These are phyloP conservation scores for Pantherophis alleghaniensis DNA, from an alignment of 2,797 vertebrate genomes.

Conservation along the genomic window DNA sequence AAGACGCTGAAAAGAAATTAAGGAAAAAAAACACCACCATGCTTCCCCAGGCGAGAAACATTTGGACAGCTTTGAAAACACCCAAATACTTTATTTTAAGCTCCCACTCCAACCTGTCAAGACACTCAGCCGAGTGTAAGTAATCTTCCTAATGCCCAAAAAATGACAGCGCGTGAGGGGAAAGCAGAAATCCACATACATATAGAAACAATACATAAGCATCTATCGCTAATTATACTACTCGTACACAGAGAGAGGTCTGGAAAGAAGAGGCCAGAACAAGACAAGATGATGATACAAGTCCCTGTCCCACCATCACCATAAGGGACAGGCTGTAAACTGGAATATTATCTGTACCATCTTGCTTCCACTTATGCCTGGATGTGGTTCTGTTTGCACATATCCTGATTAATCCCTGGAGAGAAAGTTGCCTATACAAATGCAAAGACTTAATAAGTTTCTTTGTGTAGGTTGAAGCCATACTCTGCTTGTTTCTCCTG, in stretches of 20 bases:
- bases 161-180: neutral
- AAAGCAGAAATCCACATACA: neutral
- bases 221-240: neutral
- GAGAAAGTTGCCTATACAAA: neutral
- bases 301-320: neutral
- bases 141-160: neutral
- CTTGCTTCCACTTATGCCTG: neutral
- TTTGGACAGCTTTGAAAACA: neutral
- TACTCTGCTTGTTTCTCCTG: neutral
- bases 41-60: neutral
- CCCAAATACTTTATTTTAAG: neutral
- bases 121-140: neutral
- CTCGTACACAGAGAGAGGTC: neutral
- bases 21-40: rapidly evolving
- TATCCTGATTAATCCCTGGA: neutral
- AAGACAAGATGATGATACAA: neutral
- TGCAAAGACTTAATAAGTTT: neutral
- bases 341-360: neutral
- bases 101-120: neutral
- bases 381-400: neutral
- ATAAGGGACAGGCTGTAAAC: neutral
- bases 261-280: neutral
- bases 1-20: neutral
- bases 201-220: neutral
- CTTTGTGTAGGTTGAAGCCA: neutral